phyloP scores from a whole-genome alignment of 2,888 invertebrate genomes.

The Tiliacea citrago region DNA sequence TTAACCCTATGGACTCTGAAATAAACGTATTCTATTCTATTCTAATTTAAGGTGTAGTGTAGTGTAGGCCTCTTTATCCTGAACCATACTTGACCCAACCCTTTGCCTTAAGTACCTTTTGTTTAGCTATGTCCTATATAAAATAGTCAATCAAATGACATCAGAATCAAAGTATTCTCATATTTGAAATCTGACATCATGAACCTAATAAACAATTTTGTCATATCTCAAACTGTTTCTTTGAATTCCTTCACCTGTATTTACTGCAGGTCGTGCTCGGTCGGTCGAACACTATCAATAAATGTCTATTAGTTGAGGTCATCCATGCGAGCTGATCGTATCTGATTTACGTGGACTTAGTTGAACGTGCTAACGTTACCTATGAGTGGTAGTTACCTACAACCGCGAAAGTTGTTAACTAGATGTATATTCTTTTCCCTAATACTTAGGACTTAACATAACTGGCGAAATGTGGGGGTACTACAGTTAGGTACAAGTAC shows the following conservation, averaged over 20 bases:
- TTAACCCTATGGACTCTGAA: no score
- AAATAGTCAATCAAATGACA: slow-evolving; percentile 30
- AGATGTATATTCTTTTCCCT: not conserved
- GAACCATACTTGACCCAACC: not conserved
- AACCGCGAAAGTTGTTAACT: not conserved
- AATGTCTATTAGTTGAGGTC: slow-evolving; percentile 65
- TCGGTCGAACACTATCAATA: slow-evolving; percentile 45
- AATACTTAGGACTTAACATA: no score
- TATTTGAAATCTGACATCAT: slow-evolving; percentile 60
- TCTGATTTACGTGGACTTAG: slow-evolving; percentile 14
- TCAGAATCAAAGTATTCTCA: slow-evolving; percentile 48
- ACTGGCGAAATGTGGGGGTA: no score
- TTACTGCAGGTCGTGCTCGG: slow-evolving; percentile 52
- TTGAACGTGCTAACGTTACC: not conserved
- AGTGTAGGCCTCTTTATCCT: no score
- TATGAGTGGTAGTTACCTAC: not conserved
- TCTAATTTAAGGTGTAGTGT: not conserved
- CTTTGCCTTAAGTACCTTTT: no score
- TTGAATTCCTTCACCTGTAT: slow-evolving; percentile 43
- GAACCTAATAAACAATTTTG: slow-evolving; percentile 23
- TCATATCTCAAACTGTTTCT: slow-evolving; percentile 28
- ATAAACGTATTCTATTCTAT: no score
- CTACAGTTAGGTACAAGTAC: no score
- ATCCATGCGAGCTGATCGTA: slow-evolving; percentile 14
- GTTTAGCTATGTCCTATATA: not conserved